Conservation (phyloP, 23 tunicate genomes). For the Ciona savignyi region DNA sequence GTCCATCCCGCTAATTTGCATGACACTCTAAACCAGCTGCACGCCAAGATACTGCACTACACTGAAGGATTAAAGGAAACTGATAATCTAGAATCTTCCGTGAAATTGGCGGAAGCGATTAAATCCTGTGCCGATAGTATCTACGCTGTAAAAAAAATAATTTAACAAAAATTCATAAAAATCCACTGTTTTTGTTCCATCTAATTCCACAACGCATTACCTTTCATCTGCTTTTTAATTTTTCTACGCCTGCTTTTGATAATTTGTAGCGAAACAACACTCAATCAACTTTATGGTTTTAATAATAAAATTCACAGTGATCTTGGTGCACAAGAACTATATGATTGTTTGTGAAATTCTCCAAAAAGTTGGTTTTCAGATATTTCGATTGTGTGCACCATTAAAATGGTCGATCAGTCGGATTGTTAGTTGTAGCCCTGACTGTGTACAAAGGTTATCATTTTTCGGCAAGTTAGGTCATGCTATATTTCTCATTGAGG, state of each 20-base stretch:
- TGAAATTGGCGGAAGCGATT: not conserved
- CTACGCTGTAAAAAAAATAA: not conserved
- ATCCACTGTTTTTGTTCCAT: too few species aligned
- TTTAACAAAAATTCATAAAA: too few species aligned
- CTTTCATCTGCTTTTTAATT: too few species aligned
- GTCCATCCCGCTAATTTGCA: not conserved
- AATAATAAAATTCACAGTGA: not conserved
- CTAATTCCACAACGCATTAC: too few species aligned
- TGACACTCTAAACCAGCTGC: not conserved
- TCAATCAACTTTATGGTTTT: not conserved
- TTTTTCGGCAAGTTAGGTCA: too few species aligned
- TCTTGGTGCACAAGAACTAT: not conserved
- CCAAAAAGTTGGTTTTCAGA: too few species aligned
- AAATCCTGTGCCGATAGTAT: not conserved
- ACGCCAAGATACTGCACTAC: not conserved
- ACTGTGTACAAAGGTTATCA: too few species aligned
- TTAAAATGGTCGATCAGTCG: too few species aligned
- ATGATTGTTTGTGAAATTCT: too few species aligned
- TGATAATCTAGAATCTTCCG: not conserved
- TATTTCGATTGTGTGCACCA: too few species aligned
- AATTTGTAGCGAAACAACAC: not conserved
- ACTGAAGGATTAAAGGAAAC: not conserved
- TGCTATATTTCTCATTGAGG: slow-evolving; percentile 44
- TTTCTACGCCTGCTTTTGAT: slow-evolving; percentile 5
- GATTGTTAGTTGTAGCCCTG: too few species aligned